Percentiles rank a stretch among this genome's conserved stretches.
phyloP scores from a whole-genome alignment of 2,797 vertebrate species.

The Huso huso region DNA sequence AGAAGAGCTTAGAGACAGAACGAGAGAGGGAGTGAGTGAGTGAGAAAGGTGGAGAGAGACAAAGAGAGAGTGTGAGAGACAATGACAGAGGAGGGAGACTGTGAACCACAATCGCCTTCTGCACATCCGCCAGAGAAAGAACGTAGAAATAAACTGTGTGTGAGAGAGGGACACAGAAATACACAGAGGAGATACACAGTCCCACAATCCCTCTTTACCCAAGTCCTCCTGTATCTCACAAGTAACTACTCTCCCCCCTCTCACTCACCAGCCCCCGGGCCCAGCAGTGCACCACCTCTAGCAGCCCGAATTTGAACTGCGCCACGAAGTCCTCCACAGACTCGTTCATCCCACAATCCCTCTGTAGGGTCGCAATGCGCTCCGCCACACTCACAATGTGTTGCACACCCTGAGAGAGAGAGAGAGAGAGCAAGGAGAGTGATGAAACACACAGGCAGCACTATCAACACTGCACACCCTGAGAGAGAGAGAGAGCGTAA shows the following conservation, averaged over 20 bases:
- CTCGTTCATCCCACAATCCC: too few relatives aligned
- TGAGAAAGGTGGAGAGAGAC: too few relatives aligned
- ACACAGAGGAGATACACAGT: too few relatives aligned
- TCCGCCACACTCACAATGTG: constrained; percentile 62
- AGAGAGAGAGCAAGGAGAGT: too few relatives aligned
- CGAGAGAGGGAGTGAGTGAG: too few relatives aligned
- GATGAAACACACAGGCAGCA: too few relatives aligned
- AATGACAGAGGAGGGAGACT: constrained; percentile 86
- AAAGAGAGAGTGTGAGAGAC: constrained; percentile 80
- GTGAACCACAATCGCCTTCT: constrained; percentile 83
- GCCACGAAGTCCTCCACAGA: too few relatives aligned
- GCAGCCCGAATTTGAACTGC: constrained; percentile 84
- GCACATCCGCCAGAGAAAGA: constrained; percentile 78
- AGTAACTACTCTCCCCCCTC: background rate
- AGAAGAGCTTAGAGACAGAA: too few relatives aligned
- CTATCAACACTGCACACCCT: too few relatives aligned
- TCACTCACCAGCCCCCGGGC: constrained; percentile 82
- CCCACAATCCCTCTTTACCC: background rate
- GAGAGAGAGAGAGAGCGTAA: too few relatives aligned
- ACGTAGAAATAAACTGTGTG: constrained; percentile 73
- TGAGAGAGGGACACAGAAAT: background rate
- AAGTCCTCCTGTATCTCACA: background rate
- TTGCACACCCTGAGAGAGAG: constrained; percentile 58
- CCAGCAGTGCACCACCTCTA: constrained; percentile 90
- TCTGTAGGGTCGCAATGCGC: too few relatives aligned